Percentiles rank a stretch among this genome's conserved stretches.
phyloP scores from a whole-genome alignment of 2,888 invertebrate genomes.

The Cecidostiba fungosa region DNA sequence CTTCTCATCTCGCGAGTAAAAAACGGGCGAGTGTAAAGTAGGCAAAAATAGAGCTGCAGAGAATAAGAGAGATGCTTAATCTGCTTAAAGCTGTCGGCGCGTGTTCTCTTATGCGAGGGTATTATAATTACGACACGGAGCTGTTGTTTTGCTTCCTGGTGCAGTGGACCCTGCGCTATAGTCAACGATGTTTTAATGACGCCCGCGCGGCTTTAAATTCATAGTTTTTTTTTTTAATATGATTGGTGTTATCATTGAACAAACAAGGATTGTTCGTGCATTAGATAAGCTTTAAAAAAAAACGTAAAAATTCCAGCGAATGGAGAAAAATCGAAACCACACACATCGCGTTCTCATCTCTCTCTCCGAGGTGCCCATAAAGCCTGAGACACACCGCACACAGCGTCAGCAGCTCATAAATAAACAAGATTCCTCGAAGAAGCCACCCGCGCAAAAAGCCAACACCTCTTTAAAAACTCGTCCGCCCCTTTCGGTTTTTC shows the following conservation, averaged over 20 bases:
- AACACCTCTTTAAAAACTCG: not conserved
- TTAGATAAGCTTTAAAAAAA: no score
- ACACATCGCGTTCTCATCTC: not conserved
- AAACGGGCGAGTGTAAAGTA: not conserved
- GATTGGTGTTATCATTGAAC: no score
- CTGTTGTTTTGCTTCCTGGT: not conserved
- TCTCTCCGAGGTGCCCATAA: not conserved
- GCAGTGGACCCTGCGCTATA: no score
- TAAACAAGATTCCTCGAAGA: not conserved
- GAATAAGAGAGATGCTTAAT: conserved; percentile 17
- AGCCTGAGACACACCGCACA: not conserved
- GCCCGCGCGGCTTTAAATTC: not conserved
- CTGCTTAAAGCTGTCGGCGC: not conserved
- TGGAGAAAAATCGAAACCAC: not conserved
- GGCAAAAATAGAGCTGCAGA: not conserved
- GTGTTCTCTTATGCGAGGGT: no score
- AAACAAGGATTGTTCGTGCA: no score
- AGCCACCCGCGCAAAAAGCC: not conserved
- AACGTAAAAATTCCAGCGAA: no score
- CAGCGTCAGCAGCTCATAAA: conserved; percentile 11
- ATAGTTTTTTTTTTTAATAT: not conserved
- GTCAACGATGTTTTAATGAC: conserved; percentile 39
- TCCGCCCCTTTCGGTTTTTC: not conserved
- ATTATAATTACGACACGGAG: not conserved
- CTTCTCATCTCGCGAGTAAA: not conserved